phyloP scores from a whole-genome alignment of 92 coral and sea anemone species.

The Palythoa caribaeorum region DNA sequence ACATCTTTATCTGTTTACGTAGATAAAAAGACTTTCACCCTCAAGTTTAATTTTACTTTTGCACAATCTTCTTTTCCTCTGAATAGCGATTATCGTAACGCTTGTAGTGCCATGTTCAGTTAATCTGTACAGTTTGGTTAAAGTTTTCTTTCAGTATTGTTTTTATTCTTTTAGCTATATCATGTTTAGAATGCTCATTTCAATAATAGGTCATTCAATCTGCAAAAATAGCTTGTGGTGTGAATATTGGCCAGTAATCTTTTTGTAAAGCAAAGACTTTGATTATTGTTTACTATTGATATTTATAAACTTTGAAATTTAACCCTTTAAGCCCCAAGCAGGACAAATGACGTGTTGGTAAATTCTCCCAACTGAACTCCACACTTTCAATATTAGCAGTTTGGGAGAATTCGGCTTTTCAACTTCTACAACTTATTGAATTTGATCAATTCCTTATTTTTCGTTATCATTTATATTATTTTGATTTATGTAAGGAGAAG shows the following conservation, averaged over 20 bases:
- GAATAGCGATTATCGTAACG: not conserved
- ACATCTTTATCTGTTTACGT: conserved; percentile 5
- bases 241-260: conserved; percentile 2
- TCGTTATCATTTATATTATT: no score
- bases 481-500: no score
- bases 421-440: no score
- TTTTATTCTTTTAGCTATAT: conserved; percentile 10
- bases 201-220: not conserved
- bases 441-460: no score
- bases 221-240: conserved; percentile 6
- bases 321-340: not conserved
- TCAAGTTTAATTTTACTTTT: conserved; percentile 20
- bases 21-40: conserved; percentile 22
- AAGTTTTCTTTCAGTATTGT: conserved; percentile 15
- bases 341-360: no score
- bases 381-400: no score
- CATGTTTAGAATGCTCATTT: not conserved
- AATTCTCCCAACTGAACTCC: no score
- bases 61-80: conserved; percentile 1
- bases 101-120: not conserved
- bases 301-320: not conserved
- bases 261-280: not conserved
- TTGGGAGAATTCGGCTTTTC: no score
- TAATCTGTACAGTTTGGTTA: conserved; percentile 3
- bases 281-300: not conserved